These are phyloP conservation scores for Lithophane ornitopus DNA, from an alignment of 2,888 invertebrate genomes.

Conservation along the genomic window DNA sequence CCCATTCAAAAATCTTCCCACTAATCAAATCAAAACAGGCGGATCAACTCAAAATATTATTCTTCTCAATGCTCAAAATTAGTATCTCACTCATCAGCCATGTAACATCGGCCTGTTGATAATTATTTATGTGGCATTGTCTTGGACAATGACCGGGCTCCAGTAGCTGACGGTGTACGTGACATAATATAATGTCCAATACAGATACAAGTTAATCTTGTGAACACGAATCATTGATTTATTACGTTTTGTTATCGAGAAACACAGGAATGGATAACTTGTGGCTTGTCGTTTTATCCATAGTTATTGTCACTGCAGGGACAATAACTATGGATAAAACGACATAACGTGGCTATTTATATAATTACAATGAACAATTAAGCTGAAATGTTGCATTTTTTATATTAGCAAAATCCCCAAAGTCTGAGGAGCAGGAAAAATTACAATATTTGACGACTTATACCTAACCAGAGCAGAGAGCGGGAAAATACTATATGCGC, in stretches of 20 bases:
- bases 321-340: not conserved
- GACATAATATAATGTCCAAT: slow-evolving; percentile 65
- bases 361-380: slow-evolving; percentile 6
- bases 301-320: no score
- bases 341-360: not conserved
- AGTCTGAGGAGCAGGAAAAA: slow-evolving; percentile 39
- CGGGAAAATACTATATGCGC: slow-evolving; percentile 38
- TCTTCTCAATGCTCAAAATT: slow-evolving; percentile 41
- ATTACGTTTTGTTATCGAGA: slow-evolving; percentile 35
- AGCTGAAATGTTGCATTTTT: not conserved
- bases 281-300: no score
- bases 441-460: slow-evolving; percentile 5
- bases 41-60: slow-evolving; percentile 58
- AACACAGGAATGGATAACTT: slow-evolving; percentile 23
- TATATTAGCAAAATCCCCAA: not conserved
- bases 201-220: slow-evolving; percentile 53
- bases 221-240: slow-evolving; percentile 53
- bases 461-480: slow-evolving; percentile 1
- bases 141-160: slow-evolving; percentile 77
- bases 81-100: slow-evolving; percentile 43
- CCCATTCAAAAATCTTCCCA: slow-evolving; percentile 30
- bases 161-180: slow-evolving; percentile 67
- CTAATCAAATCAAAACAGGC: slow-evolving; percentile 13
- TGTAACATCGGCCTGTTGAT: slow-evolving; percentile 68
- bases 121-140: slow-evolving; percentile 81